Base-by-base conservation (phyloP, 2,113 vertebrate species). In the Gymnogyps californianus region DNA sequence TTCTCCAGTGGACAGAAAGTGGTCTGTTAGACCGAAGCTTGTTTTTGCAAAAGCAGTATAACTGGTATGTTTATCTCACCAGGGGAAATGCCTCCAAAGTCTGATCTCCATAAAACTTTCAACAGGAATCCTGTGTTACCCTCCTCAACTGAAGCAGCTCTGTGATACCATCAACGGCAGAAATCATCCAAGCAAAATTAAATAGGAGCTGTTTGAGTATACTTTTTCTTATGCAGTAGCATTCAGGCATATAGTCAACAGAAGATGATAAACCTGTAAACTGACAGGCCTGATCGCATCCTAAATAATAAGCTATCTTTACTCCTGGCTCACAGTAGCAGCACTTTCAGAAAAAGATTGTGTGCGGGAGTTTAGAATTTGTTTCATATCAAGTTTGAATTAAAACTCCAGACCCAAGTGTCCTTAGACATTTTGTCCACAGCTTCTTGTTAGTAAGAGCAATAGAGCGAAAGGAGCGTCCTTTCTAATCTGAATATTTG, bases 381-480 rank as follows among this genome's bases (percentile, higher is more conserved):
- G 7, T 74, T 96, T 83, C 40, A 6, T 21, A 36, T 5, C 21
- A 19, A 55, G 28, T n/a, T 16, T 71, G 31, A 83, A 31, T 52
- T 44, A 62, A 66, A 81, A 34, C 14, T 59, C 49, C 36, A 38
- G 25, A 55, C 6, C 18, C 29, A 59, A 55, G 3, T 18, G 8
- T 34, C 21, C 15, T 25, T 20, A 21, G 14, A 26, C 0, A 0
- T 20, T 42, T 18, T 18, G 10, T 24, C 31, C 44, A 47, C 25
- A 36, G 11, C 12, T 51, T 69, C 44, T 40, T n/a, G 7, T 44
- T 64, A 62, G 22, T 36, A n/a, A 65, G 36, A 65, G 34, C 38
- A 64, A 47, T 1, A 21, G n/a, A 69, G 32, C 0, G 7, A 47
- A 59, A 58, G 29, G 22, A 62, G 5, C 1, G 3, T 61, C 17